Conservation (phyloP, 2,113 vertebrate species). For the Antigone vipio region DNA sequence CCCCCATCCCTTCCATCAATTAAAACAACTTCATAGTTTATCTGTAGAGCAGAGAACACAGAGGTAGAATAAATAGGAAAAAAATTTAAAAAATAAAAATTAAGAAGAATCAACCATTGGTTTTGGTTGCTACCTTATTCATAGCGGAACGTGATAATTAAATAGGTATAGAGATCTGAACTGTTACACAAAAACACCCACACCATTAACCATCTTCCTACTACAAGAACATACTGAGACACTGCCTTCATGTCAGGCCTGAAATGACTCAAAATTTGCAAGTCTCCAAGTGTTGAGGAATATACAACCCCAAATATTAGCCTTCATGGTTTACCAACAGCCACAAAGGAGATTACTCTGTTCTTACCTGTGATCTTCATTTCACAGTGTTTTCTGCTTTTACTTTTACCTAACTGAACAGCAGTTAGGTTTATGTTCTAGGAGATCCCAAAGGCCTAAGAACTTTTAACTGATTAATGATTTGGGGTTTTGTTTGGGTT, state of each 20-base stretch:
- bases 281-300: background rate
- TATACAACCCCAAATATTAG: background rate
- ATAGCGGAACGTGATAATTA: background rate
- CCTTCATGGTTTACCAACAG: background rate
- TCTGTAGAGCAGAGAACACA: background rate
- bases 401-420: background rate
- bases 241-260: background rate
- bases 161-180: background rate
- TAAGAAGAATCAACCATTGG: background rate
- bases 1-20: background rate
- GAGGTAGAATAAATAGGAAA: background rate
- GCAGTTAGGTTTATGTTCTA: background rate
- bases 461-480: background rate
- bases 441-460: background rate
- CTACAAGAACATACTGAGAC: background rate
- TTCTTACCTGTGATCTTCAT: background rate
- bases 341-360: background rate
- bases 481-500: background rate
- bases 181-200: background rate
- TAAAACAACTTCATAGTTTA: background rate
- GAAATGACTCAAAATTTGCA: background rate
- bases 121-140: background rate
- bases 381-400: background rate
- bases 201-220: background rate
- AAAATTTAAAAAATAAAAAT: background rate